Evolutionary conservation across 1,140 invertebrate species (phyloP).

Genomic region (Pseudobourletiella spinata): DNA sequence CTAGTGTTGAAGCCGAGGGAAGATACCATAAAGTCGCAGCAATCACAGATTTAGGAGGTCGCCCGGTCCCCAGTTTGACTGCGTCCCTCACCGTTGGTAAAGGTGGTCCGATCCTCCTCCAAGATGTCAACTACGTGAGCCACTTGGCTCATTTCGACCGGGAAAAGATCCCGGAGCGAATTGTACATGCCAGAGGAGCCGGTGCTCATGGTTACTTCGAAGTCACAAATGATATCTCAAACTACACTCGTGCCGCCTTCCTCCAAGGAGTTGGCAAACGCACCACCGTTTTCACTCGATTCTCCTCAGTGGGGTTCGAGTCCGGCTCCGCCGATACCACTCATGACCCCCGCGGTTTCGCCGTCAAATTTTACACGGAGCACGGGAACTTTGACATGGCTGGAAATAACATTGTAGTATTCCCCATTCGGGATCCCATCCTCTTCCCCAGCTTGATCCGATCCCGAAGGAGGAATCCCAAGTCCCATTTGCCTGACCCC

Average conservation of each 20-base stretch:
- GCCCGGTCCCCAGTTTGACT: background rate
- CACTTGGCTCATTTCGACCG: conserved; percentile 66
- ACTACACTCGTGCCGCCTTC: conserved; percentile 70
- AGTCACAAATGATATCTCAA: conserved; percentile 79
- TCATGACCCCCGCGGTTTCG: conserved; percentile 56
- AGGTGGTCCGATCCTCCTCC: background rate
- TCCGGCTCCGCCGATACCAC: conserved; percentile 48
- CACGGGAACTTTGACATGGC: conserved; percentile 81
- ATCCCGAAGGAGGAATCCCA: conserved; percentile 46
- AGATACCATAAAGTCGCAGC: no score
- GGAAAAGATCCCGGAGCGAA: conserved; percentile 92
- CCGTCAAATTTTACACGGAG: conserved; percentile 64
- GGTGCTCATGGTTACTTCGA: conserved; percentile 70
- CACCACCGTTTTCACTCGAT: conserved; percentile 38
- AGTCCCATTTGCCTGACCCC: conserved; percentile 31
- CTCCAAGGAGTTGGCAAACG: conserved; percentile 54
- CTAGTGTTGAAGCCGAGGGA: no score
- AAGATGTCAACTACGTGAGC: conserved; percentile 6
- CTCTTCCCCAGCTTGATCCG: conserved; percentile 53
- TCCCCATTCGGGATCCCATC: conserved; percentile 59
- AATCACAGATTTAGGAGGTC: conserved; percentile 10
- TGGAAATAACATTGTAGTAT: conserved; percentile 63
- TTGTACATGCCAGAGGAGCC: conserved; percentile 92
- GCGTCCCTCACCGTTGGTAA: conserved; percentile 6
- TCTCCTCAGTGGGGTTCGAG: conserved; percentile 56